phyloP scores from a whole-genome alignment of 2,113 vertebrate species.

The Carassius carassius region DNA sequence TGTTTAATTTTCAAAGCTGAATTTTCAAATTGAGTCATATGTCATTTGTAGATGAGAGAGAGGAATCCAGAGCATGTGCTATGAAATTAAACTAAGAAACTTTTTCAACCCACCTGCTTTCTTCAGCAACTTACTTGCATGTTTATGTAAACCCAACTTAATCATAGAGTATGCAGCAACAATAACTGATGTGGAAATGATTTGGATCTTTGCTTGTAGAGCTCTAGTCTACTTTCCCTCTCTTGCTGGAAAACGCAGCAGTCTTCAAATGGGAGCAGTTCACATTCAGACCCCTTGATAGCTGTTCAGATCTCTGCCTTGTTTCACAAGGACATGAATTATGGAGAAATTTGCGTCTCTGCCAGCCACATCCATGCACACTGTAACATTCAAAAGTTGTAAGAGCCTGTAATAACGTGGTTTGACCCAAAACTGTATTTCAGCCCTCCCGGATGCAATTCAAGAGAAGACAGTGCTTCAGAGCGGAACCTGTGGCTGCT shows the following conservation, averaged over 20 bases:
- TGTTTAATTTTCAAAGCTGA: slow-evolving; percentile 54
- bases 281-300: slow-evolving; percentile 15
- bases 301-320: slow-evolving; percentile 14
- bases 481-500: too few species aligned
- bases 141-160: background rate
- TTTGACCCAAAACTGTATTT: too few species aligned
- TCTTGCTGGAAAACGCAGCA: slow-evolving; percentile 13
- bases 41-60: slow-evolving; percentile 51
- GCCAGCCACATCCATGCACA: slow-evolving; percentile 1
- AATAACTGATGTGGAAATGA: background rate
- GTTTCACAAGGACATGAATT: slow-evolving; percentile 27
- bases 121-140: background rate
- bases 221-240: background rate
- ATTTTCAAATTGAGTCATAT: slow-evolving; percentile 48
- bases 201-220: background rate
- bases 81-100: slow-evolving; percentile 27
- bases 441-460: too few species aligned
- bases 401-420: too few species aligned
- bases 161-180: background rate
- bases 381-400: background rate
- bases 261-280: slow-evolving; percentile 18
- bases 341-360: background rate
- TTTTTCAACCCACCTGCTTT: background rate
- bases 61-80: background rate
- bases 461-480: too few species aligned